Evolutionary conservation across 2,113 vertebrate genomes (phyloP).

Genomic region (Stigmatopora nigra): DNA sequence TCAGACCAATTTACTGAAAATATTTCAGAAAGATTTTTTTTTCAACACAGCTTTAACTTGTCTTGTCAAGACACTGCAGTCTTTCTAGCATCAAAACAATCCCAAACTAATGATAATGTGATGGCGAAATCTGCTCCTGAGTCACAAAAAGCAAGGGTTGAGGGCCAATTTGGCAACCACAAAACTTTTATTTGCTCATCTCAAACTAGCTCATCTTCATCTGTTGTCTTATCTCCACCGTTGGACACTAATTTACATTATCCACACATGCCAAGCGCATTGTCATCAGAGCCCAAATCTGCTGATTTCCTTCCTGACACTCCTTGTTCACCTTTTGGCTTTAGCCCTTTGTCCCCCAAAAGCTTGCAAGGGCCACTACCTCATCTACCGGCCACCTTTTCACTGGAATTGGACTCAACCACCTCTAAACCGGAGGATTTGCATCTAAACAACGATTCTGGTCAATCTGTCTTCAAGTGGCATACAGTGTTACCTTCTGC

Average conservation of each 20-base stretch:
- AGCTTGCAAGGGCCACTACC: slow-evolving; percentile 51
- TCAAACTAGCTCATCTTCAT: slow-evolving; percentile 20
- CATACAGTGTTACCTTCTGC: slow-evolving; percentile 55
- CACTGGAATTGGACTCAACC: slow-evolving; percentile 14
- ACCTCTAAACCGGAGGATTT: slow-evolving; percentile 7
- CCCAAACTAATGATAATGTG: background rate
- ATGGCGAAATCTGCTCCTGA: slow-evolving; percentile 7
- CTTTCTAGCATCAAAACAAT: background rate
- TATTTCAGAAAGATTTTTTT: background rate
- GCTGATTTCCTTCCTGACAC: slow-evolving; percentile 26
- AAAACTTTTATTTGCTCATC: slow-evolving; percentile 6
- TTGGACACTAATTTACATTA: slow-evolving; percentile 4
- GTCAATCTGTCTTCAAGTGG: slow-evolving; percentile 49
- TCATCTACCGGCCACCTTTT: slow-evolving; percentile 19
- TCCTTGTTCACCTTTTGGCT: slow-evolving; percentile 42
- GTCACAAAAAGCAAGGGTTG: background rate
- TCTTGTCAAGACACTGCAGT: background rate
- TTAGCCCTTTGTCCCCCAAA: slow-evolving; percentile 45
- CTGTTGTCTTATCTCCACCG: background rate
- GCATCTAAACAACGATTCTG: background rate
- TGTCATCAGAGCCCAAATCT: slow-evolving; percentile 20
- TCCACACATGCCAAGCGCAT: background rate
- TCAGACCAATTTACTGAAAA: background rate
- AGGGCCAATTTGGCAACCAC: slow-evolving; percentile 4
- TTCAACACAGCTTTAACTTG: background rate